Base-by-base conservation (phyloP, 2,888 invertebrate genomes). In the Drosophila monieri region DNA sequence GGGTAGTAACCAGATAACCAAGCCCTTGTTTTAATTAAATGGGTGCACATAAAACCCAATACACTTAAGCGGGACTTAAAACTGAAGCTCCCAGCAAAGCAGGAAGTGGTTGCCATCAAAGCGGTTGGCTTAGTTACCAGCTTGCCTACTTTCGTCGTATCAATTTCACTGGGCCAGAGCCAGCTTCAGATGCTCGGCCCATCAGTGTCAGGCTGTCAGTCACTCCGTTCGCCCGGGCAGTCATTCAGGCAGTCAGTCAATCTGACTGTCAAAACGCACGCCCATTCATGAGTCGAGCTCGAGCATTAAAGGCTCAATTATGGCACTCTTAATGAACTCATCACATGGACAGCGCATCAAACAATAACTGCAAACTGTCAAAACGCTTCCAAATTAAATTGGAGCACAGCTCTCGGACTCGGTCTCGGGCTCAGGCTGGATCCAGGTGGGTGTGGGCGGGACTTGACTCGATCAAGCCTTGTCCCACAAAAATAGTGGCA, bases 331-430 rank as follows among this genome's bases (percentile, higher is more conserved):
- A 89, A 89, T 89, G 83, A 89, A 89, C 85, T 89, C 89, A 88
- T 90, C 89, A 88, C 88, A 83, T 74, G 87, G 87, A 85, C 86
- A 89, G 85, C 78, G 59, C 78, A 88, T 83, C 88, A 88, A 84
- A 78, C 78, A 77, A 88, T 78, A 88, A 87, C 88, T 81, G 85
- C 85, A 88, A 89, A 89, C 84, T 89, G 88, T 88, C 85, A 83
- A 83, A 85, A 83, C 69, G 86, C 71, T 77, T 81, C 78, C 87
- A 83, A 77, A 81, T 81, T 77, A 85, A 81, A 81, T 84, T 81
- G 81, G 88, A 81, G 84, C 88, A 81, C 21, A 8, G 51, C 27
- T 48, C 18, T 48, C 32, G 15, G 14, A 30, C 48, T 37, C 10
- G 37, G 14, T 0, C 35, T 10, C 21, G 21, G 21, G 21, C 21